Percentiles rank a stretch among this genome's conserved stretches.
Conservation (phyloP, 2,113 vertebrate species). For the Mellivora capensis region DNA sequence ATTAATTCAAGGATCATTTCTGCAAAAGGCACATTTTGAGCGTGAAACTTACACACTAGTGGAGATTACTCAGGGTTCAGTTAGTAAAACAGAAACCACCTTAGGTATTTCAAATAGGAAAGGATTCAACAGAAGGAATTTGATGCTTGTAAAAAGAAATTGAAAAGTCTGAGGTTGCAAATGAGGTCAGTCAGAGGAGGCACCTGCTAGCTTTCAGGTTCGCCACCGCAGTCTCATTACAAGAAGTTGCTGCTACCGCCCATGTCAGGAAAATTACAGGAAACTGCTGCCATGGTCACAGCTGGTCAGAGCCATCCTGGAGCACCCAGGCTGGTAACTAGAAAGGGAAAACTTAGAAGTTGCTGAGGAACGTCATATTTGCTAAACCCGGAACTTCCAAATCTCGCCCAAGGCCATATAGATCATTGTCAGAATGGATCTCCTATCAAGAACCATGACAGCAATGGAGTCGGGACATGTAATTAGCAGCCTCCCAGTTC, state of each 20-base stretch:
- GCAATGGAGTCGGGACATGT: neutral
- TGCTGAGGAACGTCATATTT: slow-evolving; percentile 3
- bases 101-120: neutral
- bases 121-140: neutral
- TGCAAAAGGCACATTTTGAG: neutral
- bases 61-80: neutral
- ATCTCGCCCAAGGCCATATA: neutral
- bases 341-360: neutral
- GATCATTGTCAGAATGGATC: neutral
- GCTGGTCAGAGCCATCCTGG: neutral
- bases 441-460: neutral
- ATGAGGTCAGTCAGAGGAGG: neutral
- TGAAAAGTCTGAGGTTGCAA: neutral
- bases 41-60: neutral
- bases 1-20: neutral
- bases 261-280: neutral
- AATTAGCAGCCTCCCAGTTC: neutral
- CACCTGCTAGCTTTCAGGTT: neutral
- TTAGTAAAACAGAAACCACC: neutral
- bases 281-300: neutral
- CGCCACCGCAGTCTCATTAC: neutral
- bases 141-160: neutral
- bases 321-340: neutral
- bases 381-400: neutral
- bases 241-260: neutral